Base-by-base conservation (phyloP, 2,113 vertebrate species). In the Tetraodon nigroviridis region DNA sequence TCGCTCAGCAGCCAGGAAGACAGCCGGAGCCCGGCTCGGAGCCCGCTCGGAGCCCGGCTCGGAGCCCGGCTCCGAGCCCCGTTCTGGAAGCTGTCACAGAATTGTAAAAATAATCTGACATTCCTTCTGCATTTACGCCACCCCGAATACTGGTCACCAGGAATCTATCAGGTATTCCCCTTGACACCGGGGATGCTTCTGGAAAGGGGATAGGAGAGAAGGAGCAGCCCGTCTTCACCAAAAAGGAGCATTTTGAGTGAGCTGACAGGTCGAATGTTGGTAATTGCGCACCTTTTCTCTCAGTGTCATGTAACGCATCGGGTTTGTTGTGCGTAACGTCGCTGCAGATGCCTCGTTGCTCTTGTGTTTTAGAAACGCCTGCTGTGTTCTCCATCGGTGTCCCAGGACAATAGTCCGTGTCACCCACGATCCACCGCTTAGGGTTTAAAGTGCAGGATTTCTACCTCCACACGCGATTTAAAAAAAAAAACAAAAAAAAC, bases 131-230 rank as follows among this genome's bases (percentile, higher is more conserved):
- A 8, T 37, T 37, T 37, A 37, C 32, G n/a, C n/a, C n/a, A n/a
- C n/a, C n/a, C n/a, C n/a, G 19, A 69, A 58, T 20, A 17, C 14
- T 61, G 3, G 51, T 52, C 18, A 47, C 22, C 7, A 0, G 51
- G 29, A 67, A n/a, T n/a, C n/a, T n/a, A n/a, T n/a, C n/a, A n/a
- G n/a, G n/a, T n/a, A n/a, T n/a, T n/a, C n/a, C n/a, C n/a, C n/a
- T n/a, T n/a, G n/a, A n/a, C n/a, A n/a, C n/a, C n/a, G n/a, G n/a
- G n/a, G n/a, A n/a, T n/a, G n/a, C n/a, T n/a, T n/a, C n/a, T n/a
- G n/a, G n/a, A 71, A 68, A 6, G 29, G 42, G 78, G 75, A 50
- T 45, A 61, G 76, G 64, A 67, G 1, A 53, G 69, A 71, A 62
- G 15, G 19, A 71, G 58, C 21, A 4, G 48, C 60, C 57, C 50